Evolutionary conservation across 2,113 vertebrate species (phyloP), one percentile per base, ranked within the genome.

Genomic region (Scomber colias): DNA sequence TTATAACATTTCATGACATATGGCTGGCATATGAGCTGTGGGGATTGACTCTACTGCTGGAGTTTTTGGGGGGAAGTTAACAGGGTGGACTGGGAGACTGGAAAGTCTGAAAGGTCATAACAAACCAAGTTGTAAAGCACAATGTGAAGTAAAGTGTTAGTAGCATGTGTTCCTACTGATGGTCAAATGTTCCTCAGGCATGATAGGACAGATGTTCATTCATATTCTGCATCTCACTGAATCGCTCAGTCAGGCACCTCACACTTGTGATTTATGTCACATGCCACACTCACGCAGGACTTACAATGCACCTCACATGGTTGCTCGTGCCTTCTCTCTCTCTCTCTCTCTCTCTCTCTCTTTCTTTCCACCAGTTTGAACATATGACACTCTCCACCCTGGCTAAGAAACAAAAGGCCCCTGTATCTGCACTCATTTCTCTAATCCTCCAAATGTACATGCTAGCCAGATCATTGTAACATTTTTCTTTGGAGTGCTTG

Each of bases 261-360:
- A 72, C 82, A 83, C 84, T 87, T 89, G 83, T 92, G 85, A 91
- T 79, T 82, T 70, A 77, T 66, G 85, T 92, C 92, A 93, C 87
- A 91, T 90, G 92, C 24, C 65, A 54, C 19, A 7, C 73, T 76
- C 60, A 57, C 59, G 72, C 68, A 75, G 65, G 5, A 10, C 51
- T 21, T 72, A 66, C 75, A 92, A 69, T 78, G 77, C 46, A 75
- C 54, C 79, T 88, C 88, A 86, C 78, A 78, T 71, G 48, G 83
- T 67, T 73, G 77, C 44, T 40, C 21, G 55, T 68, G 51, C 73
- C 57, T 60, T 48, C 40, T 17, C 54, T 51, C 56, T 55, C 56
- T 17, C 54, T 51, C 24, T 48, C 40, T 17, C 54, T 51, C 56
- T 55, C 56, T 17, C 54, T 51, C 24, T 57, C 40, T 62, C 61